phyloP scores from a whole-genome alignment of 2,113 vertebrate species.

The Coregonus clupeaformis region DNA sequence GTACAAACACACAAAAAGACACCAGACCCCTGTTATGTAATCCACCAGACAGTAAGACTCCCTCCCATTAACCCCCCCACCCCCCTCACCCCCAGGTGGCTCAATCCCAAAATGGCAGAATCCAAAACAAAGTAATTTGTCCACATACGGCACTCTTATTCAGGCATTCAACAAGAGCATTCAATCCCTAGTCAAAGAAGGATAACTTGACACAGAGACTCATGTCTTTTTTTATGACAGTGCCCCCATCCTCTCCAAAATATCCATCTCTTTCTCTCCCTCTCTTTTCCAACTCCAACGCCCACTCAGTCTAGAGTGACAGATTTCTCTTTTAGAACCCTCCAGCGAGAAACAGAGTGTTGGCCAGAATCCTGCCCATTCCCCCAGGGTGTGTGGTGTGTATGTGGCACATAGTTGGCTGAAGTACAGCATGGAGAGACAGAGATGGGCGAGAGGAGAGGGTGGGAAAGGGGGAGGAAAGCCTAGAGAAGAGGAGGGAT shows the following conservation, averaged over 20 bases:
- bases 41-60: slow-evolving; percentile 51
- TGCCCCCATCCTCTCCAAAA: not conserved
- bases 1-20: slow-evolving; percentile 45
- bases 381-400: not conserved
- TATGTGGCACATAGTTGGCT: slow-evolving; percentile 41
- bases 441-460: not conserved
- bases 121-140: slow-evolving; percentile 48
- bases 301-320: slow-evolving; percentile 55
- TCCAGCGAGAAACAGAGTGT: slow-evolving; percentile 64
- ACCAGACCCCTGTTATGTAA: slow-evolving; percentile 75
- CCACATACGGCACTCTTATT: not conserved
- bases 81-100: slow-evolving; percentile 14
- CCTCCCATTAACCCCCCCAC: slow-evolving; percentile 7
- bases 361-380: not conserved
- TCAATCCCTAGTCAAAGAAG: too few species aligned
- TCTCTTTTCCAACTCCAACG: slow-evolving; percentile 29
- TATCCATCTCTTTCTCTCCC: slow-evolving; percentile 20
- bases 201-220: too few species aligned
- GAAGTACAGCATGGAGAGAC: slow-evolving; percentile 33
- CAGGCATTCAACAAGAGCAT: not conserved
- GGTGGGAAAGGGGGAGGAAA: not conserved
- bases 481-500: slow-evolving; percentile 29
- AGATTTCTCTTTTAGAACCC: slow-evolving; percentile 72
- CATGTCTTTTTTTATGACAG: too few species aligned
- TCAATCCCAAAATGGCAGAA: slow-evolving; percentile 49